phyloP scores from a whole-genome alignment of 2,113 vertebrate genomes.

The Rhinolophus ferrumequinum region DNA sequence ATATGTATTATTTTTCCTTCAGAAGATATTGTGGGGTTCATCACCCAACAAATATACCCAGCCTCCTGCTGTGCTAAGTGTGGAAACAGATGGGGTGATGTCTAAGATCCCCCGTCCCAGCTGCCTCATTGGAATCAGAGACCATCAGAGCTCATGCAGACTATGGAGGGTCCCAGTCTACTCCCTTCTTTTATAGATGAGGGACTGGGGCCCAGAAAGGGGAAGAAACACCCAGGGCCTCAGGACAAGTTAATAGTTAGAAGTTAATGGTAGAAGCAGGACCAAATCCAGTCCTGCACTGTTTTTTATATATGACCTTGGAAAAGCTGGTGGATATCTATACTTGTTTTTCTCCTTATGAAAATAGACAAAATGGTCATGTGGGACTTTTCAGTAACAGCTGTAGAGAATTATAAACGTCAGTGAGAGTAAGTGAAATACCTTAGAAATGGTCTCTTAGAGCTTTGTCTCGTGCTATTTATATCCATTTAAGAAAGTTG shows the following conservation, averaged over 20 bases:
- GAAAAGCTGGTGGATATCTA: neutral
- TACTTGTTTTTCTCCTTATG: neutral
- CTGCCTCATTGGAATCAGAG: neutral
- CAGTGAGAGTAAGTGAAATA: neutral
- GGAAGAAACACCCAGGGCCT: neutral
- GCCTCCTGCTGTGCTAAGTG: neutral
- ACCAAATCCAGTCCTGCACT: neutral
- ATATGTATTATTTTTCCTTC: neutral
- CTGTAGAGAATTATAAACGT: neutral
- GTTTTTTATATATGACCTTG: neutral
- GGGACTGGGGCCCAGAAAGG: neutral
- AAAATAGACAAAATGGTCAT: neutral
- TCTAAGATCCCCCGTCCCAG: neutral
- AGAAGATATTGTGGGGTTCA: neutral
- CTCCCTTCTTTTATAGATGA: neutral
- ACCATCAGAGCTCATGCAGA: neutral
- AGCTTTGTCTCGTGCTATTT: constrained; percentile 2
- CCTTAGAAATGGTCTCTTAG: neutral
- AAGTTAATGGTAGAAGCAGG: neutral
- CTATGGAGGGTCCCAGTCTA: neutral
- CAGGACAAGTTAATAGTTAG: neutral
- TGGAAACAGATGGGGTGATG: neutral
- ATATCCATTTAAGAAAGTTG: constrained; percentile 3
- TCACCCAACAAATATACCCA: neutral
- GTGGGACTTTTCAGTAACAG: neutral